phyloP scores from a whole-genome alignment of 2,797 vertebrate species.

The Babyrousa celebensis region DNA sequence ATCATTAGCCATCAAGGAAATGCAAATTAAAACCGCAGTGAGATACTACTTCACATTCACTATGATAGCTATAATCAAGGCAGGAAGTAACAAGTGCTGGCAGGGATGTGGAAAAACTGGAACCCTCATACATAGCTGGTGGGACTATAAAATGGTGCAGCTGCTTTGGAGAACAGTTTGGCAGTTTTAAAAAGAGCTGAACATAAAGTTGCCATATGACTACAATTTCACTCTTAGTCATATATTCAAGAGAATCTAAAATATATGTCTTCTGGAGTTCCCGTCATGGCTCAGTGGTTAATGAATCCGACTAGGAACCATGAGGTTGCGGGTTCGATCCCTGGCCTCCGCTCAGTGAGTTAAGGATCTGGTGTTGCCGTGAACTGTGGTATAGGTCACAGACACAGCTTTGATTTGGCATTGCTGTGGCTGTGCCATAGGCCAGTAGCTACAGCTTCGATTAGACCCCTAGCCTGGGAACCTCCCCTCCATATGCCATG shows the following conservation, averaged over 20 bases:
- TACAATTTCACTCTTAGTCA: conserved; percentile 44
- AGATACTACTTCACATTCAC: background rate
- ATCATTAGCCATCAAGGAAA: background rate
- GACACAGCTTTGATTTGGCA: no score
- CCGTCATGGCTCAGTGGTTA: no score
- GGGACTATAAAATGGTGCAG: conserved; percentile 8
- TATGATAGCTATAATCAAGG: conserved; percentile 41
- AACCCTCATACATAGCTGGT: conserved; percentile 6
- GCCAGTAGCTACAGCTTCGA: no score
- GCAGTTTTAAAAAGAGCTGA: conserved; percentile 38
- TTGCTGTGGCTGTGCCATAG: no score
- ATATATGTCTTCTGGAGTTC: background rate
- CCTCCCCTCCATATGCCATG: no score
- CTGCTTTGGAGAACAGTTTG: background rate
- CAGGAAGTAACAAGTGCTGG: background rate
- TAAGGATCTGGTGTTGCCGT: no score
- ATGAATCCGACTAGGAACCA: no score
- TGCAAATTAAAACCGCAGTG: conserved; percentile 31
- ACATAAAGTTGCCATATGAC: conserved; percentile 1
- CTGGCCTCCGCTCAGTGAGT: no score
- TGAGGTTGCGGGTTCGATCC: no score
- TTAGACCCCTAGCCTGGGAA: no score
- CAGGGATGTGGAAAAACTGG: background rate
- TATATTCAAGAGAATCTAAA: conserved; percentile 14
- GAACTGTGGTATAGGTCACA: no score